Percentiles rank a stretch among this genome's conserved stretches.
Evolutionary conservation across 2,797 vertebrate genomes (phyloP).

Genomic region (Cichlasoma orientale): DNA sequence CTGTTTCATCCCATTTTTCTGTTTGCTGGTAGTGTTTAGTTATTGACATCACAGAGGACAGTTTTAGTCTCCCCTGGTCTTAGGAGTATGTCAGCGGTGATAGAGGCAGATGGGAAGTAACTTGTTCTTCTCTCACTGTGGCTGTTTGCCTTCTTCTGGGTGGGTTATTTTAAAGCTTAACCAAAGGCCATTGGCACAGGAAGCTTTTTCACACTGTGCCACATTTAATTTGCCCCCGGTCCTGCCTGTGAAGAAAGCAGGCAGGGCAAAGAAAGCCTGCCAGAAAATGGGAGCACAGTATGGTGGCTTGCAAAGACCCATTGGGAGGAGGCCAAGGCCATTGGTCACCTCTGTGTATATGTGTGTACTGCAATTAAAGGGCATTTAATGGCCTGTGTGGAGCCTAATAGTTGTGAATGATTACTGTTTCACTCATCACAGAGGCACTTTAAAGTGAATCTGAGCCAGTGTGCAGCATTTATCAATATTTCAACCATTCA

Average conservation of each 20-base stretch:
- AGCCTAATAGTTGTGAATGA: neutral
- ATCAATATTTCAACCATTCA: neutral
- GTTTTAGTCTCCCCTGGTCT: conserved; percentile 16
- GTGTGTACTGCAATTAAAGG: neutral
- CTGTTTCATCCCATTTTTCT: neutral
- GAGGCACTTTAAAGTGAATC: neutral
- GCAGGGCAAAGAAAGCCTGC: conserved; percentile 30
- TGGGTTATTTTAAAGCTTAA: conserved; percentile 49
- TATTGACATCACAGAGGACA: conserved; percentile 42
- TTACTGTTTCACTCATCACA: neutral
- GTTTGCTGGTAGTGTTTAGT: conserved; percentile 37
- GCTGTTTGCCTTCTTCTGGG: conserved; percentile 33
- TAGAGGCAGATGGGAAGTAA: conserved; percentile 38
- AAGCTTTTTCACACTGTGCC: conserved; percentile 21
- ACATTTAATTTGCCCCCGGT: conserved; percentile 42
- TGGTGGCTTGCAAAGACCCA: conserved; percentile 30
- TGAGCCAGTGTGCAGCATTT: neutral
- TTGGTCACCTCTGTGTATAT: neutral
- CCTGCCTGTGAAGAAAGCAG: conserved; percentile 41
- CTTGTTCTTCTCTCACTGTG: conserved; percentile 15
- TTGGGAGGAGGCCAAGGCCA: conserved; percentile 19
- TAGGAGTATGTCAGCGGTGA: conserved; percentile 7
- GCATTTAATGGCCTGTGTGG: neutral
- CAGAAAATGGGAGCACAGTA: conserved; percentile 60
- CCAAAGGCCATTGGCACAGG: conserved; percentile 52